Evolutionary conservation across 1,140 invertebrate species (phyloP).

Genomic region (Calliphora vicina): DNA sequence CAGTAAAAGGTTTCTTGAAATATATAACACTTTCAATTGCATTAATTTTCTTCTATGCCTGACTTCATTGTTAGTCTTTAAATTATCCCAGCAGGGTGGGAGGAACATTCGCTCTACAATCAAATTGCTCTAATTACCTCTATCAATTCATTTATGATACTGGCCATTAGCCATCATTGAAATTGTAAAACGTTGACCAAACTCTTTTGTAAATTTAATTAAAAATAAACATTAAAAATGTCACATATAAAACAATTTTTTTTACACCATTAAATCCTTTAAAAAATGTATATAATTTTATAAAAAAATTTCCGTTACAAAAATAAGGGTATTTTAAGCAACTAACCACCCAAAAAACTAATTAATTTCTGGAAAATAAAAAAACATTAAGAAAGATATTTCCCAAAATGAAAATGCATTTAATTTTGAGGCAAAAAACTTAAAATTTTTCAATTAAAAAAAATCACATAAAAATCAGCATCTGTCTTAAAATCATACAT

Average conservation of each 20-base stretch:
- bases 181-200: neutral
- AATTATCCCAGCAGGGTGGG: too few relatives aligned
- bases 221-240: neutral
- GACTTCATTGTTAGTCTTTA: too few relatives aligned
- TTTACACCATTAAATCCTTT: neutral
- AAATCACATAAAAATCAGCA: neutral
- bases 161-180: neutral
- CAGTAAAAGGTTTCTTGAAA: too few relatives aligned
- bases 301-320: neutral
- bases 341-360: neutral
- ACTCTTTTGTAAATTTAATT: neutral
- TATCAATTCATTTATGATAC: neutral
- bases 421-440: slow-evolving; percentile 23
- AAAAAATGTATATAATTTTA: neutral
- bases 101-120: too few relatives aligned
- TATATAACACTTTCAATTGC: too few relatives aligned
- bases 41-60: too few relatives aligned
- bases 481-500: neutral
- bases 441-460: neutral
- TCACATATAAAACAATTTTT: neutral
- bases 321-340: slow-evolving; percentile 11
- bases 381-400: neutral
- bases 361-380: slow-evolving; percentile 1
- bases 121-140: neutral
- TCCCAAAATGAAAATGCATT: neutral